Conservation (phyloP, 1,140 invertebrate species). For the Coenobita brevimanus region DNA sequence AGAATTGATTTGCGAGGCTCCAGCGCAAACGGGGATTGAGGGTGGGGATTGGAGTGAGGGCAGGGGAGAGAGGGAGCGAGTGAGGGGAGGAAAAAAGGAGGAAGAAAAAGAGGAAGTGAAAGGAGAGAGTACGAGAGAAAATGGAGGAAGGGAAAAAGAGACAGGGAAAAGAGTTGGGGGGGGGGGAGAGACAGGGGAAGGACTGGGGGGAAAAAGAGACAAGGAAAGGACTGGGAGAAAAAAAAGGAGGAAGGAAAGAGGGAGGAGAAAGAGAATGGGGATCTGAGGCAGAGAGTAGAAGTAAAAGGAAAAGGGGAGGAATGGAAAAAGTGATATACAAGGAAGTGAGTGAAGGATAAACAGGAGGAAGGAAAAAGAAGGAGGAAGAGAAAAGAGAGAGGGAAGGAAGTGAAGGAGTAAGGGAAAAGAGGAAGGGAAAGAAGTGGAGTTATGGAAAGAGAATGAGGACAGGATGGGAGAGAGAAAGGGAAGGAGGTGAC, state of each 20-base stretch:
- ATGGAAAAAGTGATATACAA: not conserved
- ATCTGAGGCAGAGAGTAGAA: not conserved
- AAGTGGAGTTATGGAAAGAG: no score
- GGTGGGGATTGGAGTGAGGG: not conserved
- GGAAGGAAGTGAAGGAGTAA: no score
- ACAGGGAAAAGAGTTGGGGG: not conserved
- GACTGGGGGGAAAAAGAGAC: not conserved
- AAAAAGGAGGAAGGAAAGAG: not conserved
- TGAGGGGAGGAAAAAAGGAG: not conserved
- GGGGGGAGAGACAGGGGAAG: not conserved
- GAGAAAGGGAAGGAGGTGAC: no score
- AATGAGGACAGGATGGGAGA: no score
- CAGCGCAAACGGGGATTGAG: no score
- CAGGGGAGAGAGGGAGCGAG: not conserved
- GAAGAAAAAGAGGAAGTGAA: not conserved
- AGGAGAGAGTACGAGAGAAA: not conserved
- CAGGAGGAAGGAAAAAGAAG: not conserved
- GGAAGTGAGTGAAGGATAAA: no score
- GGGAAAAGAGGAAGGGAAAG: no score
- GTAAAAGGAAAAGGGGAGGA: not conserved
- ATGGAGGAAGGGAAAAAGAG: not conserved
- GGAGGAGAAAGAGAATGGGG: conserved; percentile 1
- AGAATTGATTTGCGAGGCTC: conserved; percentile 24
- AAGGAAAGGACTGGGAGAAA: not conserved
- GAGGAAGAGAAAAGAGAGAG: not conserved